Evolutionary conservation across 1,140 invertebrate species (phyloP).

Genomic region (Eulimnadia texana): DNA sequence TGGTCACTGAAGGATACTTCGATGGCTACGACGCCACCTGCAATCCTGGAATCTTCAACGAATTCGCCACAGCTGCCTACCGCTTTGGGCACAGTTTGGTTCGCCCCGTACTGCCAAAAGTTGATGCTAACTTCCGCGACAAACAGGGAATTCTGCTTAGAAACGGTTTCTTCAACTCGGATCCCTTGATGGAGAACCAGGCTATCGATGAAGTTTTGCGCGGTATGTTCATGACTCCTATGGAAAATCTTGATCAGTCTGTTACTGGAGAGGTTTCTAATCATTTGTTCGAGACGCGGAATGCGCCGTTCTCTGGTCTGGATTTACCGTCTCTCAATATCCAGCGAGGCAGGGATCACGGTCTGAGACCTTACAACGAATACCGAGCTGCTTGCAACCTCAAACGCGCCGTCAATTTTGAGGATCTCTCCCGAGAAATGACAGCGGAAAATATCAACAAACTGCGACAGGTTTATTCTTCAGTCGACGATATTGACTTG

Average conservation of each 20-base stretch:
- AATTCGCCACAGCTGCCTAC: conserved; percentile 86
- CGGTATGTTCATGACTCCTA: conserved; percentile 72
- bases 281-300: conserved; percentile 77
- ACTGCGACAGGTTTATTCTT: conserved; percentile 62
- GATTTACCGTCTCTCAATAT: conserved; percentile 72
- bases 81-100: conserved; percentile 88
- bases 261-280: conserved; percentile 88
- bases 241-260: conserved; percentile 87
- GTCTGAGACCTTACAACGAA: conserved; percentile 69
- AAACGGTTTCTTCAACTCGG: conserved; percentile 89
- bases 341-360: conserved; percentile 67
- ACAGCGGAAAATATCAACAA: conserved; percentile 65
- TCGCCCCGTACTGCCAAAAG: conserved; percentile 69
- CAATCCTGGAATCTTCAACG: conserved; percentile 79
- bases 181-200: conserved; percentile 62
- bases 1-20: conserved; percentile 75
- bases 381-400: conserved; percentile 71
- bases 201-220: conserved; percentile 76
- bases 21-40: conserved; percentile 81
- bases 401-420: conserved; percentile 58
- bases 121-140: conserved; percentile 63
- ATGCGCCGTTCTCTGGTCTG: conserved; percentile 68
- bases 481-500: conserved; percentile 85
- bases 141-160: conserved; percentile 69
- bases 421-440: conserved; percentile 68